Base-by-base conservation (phyloP, 92 coral and sea anemone species). In the Epizoanthus stellaris region DNA sequence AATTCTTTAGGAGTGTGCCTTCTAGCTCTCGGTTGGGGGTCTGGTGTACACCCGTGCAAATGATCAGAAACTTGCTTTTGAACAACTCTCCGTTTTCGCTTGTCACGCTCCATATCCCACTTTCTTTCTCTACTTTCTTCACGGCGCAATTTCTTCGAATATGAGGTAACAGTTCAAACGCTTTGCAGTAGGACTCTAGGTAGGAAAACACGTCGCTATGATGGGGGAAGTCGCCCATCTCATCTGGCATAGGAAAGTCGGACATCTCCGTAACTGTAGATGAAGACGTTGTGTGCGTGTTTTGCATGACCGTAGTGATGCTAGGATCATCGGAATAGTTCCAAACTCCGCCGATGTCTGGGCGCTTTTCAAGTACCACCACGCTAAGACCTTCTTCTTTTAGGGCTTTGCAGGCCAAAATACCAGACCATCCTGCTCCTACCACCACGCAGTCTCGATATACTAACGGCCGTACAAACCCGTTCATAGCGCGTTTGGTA, bases 351-450 rank as follows among this genome's bases (percentile, higher is more conserved):
- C 94, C 94, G 21, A 91, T 80, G 59, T 75, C 87, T 40, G 74
- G 38, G 11, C 94, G 90, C 73, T 91, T 91, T 38, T 91, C 94
- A 42, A 91, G 88, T 14, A 87, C 87, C 21, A 89, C 84, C 19
- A 75, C 92, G n/a, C 92, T 80, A 15, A 91, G 80, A 57, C 90
- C 85, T n/a, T 85, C 85, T 68, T 91, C 92, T 49, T 84, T 72
- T 91, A 91, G 85, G 91, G 61, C 84, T 65, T 91, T 91, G 62
- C 94, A 91, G 39, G 92, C 82, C 65, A 91, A 9, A 7, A 91
- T 85, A 63, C 94, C 94, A 1, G 94, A 91, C 94, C 94, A 91
- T 15, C 94, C 94, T 16, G 92, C 94, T 21, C 94, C 94, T 40
- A 91, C 77, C 7, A 91, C 90, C 39, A 86, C 84, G n/a, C 88